Conservation (phyloP, 2,113 vertebrate species). For the human (Homo sapiens) region GRCh38 chr14:56783501-56784000, state of each 20-base stretch:
- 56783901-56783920: not conserved
- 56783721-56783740: not conserved
- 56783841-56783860: not conserved
- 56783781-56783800: not conserved
- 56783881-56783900: not conserved
- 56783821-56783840: not conserved
- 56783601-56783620: slow-evolving; percentile 32
- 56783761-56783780: not conserved
- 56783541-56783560: not conserved
- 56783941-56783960: not conserved
- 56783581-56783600: not conserved
- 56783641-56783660: not conserved
- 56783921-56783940: not conserved
- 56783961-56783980: not conserved
- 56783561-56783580: not conserved
- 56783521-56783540: not conserved
- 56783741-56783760: not conserved
- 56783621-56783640: not conserved
- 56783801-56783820: not conserved
- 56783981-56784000: not conserved
- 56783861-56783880: not conserved
- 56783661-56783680: not conserved
- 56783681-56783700: not conserved
- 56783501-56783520: not conserved
- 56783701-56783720: not conserved